These are phyloP conservation scores for Idaea dimidiata DNA, from an alignment of 2,888 invertebrate species.

Conservation along the genomic window DNA sequence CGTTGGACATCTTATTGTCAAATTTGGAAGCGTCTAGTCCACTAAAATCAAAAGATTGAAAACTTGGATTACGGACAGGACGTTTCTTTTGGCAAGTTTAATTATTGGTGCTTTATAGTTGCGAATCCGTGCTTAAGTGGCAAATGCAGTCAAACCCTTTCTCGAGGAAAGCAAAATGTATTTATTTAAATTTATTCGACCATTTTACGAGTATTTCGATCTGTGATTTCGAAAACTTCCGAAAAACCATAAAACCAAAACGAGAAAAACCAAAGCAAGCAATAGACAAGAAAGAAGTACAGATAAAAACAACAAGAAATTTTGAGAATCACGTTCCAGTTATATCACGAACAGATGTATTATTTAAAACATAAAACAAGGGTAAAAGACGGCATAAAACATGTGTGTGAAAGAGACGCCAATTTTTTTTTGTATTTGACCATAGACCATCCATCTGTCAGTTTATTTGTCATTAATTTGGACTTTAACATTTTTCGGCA, in stretches of 20 bases:
- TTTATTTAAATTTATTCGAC: too few relatives aligned
- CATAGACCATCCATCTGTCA: too few relatives aligned
- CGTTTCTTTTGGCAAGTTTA: neutral
- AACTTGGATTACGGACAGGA: neutral
- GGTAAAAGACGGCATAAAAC: neutral
- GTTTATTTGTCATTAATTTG: neutral
- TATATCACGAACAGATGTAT: neutral
- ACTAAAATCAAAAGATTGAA: neutral
- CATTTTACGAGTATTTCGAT: too few relatives aligned
- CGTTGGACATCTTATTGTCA: slow-evolving; percentile 61
- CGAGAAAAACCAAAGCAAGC: too few relatives aligned
- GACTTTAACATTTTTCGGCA: neutral
- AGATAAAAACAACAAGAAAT: too few relatives aligned
- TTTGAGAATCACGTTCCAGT: neutral
- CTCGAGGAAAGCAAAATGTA: too few relatives aligned
- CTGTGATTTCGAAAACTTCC: too few relatives aligned
- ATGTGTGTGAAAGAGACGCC: neutral
- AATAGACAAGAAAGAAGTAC: too few relatives aligned
- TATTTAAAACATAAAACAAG: neutral
- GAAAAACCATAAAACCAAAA: too few relatives aligned
- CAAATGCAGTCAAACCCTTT: too few relatives aligned
- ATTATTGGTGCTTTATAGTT: neutral
- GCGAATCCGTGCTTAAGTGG: neutral
- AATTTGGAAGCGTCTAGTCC: slow-evolving; percentile 19
- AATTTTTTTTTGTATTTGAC: neutral